A percentile compares a stretch with the other conserved stretches of the same genome.
Evolutionary conservation across 2,888 invertebrate species (phyloP).

Genomic region (Spodoptera littoralis): DNA sequence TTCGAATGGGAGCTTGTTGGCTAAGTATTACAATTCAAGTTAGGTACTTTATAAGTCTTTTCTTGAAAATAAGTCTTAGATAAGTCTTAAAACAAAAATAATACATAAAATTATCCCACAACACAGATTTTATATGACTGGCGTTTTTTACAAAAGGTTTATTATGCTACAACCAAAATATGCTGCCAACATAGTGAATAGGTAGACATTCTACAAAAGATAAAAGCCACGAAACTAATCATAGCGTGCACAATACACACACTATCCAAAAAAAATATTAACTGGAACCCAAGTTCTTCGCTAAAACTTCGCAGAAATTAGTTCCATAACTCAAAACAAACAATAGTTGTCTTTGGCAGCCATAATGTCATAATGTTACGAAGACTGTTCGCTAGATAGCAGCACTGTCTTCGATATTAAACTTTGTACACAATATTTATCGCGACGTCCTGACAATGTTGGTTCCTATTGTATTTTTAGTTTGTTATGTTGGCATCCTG

Average conservation of each 20-base stretch:
- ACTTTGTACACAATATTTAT: constrained; percentile 47
- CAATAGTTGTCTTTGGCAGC: constrained; percentile 43
- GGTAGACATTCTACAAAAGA: background rate
- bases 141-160: too few species aligned
- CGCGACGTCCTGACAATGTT: constrained; percentile 36
- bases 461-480: constrained; percentile 38
- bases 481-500: constrained; percentile 22
- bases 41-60: too few species aligned
- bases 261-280: constrained; percentile 25
- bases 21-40: too few species aligned
- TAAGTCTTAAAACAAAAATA: too few species aligned
- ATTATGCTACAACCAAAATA: too few species aligned
- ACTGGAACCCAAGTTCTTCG: constrained; percentile 21
- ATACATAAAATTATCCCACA: too few species aligned
- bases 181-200: background rate
- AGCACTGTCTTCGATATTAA: constrained; percentile 41
- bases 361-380: constrained; percentile 40
- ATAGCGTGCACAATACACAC: constrained; percentile 4
- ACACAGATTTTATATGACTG: too few species aligned
- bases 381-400: constrained; percentile 40
- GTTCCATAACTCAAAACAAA: constrained; percentile 46
- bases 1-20: too few species aligned
- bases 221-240: background rate
- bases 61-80: too few species aligned
- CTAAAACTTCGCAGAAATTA: constrained; percentile 40